Percentiles rank a stretch among this genome's conserved stretches.
These are phyloP conservation scores for Lomographa bimaculata DNA, from an alignment of 2,888 invertebrate genomes.

Conservation along the genomic window DNA sequence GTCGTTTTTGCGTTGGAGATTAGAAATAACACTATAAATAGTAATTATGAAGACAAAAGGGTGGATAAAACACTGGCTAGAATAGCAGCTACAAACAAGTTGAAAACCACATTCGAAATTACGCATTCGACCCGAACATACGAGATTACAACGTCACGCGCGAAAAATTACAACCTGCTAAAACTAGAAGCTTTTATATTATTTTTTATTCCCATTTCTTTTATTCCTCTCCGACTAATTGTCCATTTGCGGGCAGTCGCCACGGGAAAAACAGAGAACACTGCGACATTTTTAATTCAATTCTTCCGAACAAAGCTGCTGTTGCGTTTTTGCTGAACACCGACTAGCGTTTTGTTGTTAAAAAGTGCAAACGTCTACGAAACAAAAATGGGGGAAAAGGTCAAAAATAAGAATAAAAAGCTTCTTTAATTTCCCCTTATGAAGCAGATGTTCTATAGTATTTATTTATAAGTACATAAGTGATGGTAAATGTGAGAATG, in stretches of 20 bases:
- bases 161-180: constrained; percentile 24
- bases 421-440: constrained; percentile 65
- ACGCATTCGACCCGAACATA: constrained; percentile 8
- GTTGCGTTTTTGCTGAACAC: constrained; percentile 59
- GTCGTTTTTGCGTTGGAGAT: no score
- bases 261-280: constrained; percentile 70
- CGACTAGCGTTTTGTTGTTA: constrained; percentile 53
- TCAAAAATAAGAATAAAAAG: constrained; percentile 44
- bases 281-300: constrained; percentile 76
- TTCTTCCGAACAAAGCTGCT: constrained; percentile 72
- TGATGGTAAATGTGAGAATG: constrained; percentile 6
- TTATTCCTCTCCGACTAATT: constrained; percentile 57
- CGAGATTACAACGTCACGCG: constrained; percentile 21
- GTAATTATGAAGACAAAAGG: no score
- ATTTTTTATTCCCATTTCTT: constrained; percentile 14
- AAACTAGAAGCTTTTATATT: no score
- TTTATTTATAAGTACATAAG: no score
- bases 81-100: no score
- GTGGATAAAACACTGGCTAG: no score
- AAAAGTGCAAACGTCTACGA: constrained; percentile 65
- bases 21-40: no score
- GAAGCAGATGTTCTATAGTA: constrained; percentile 38
- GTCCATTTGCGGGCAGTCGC: constrained; percentile 76
- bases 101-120: constrained; percentile 8
- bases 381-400: constrained; percentile 52